Percentiles rank a stretch among this genome's conserved stretches.
Evolutionary conservation across 2,888 invertebrate species (phyloP).

Genomic region (Cryptosula pallasiana): DNA sequence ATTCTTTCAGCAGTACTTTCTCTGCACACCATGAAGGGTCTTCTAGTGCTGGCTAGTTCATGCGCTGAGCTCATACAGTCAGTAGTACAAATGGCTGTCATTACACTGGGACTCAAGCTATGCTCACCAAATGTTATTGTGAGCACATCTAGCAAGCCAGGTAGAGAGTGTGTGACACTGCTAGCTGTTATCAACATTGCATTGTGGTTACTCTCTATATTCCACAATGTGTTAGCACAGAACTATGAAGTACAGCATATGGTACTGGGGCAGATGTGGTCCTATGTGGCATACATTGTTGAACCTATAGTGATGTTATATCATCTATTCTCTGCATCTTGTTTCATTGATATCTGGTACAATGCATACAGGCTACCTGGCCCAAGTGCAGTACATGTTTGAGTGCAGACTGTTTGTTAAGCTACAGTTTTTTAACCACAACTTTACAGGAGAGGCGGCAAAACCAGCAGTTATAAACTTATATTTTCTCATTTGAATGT

Average conservation of each 20-base stretch:
- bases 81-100: slow-evolving; percentile 85
- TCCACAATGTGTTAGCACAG: slow-evolving; percentile 87
- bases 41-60: slow-evolving; percentile 84
- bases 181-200: slow-evolving; percentile 90
- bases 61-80: slow-evolving; percentile 82
- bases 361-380: slow-evolving; percentile 71
- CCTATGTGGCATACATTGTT: slow-evolving; percentile 84
- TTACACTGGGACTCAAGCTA: slow-evolving; percentile 84
- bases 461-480: no score
- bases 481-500: no score
- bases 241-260: slow-evolving; percentile 87
- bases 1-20: slow-evolving; percentile 84
- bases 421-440: no score
- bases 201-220: slow-evolving; percentile 92
- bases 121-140: slow-evolving; percentile 65
- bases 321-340: slow-evolving; percentile 86
- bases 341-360: slow-evolving; percentile 94
- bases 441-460: no score
- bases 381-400: background rate
- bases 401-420: no score
- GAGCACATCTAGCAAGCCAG: slow-evolving; percentile 65
- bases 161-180: slow-evolving; percentile 90
- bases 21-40: slow-evolving; percentile 69
- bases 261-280: slow-evolving; percentile 91
- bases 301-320: slow-evolving; percentile 93